These are phyloP conservation scores for Zoroaster sp. DNA, from an alignment of 53 echinoderm and acorn worm species.

Conservation along the genomic window DNA sequence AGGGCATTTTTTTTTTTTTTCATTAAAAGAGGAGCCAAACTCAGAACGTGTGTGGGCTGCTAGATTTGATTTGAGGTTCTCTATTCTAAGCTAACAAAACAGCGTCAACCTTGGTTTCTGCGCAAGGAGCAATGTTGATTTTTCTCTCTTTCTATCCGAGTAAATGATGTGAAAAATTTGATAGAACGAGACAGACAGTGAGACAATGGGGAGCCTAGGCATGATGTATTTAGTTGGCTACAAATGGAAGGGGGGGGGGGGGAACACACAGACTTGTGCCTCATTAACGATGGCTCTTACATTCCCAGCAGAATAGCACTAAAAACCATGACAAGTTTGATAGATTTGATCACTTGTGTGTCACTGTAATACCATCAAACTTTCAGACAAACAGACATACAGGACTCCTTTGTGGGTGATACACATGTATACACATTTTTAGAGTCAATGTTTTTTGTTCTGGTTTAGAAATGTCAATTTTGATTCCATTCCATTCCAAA, in stretches of 20 bases:
- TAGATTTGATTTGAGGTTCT: slow-evolving; percentile 6
- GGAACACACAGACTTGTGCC: too few species aligned
- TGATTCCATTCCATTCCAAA: too few species aligned
- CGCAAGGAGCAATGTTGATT: background rate
- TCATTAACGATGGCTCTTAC: too few species aligned
- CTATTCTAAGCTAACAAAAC: background rate
- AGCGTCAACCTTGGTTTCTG: background rate
- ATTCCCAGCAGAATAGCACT: too few species aligned
- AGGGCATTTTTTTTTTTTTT: background rate
- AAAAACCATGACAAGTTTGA: too few species aligned
- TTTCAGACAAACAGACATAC: too few species aligned
- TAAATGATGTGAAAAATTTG: background rate
- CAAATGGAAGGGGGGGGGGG: background rate
- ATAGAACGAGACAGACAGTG: background rate
- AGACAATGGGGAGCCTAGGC: background rate
- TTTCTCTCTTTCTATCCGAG: background rate
- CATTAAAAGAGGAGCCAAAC: background rate
- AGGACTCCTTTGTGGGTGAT: too few species aligned
- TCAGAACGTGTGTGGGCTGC: background rate
- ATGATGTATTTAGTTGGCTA: background rate
- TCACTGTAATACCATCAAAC: too few species aligned
- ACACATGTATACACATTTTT: too few species aligned
- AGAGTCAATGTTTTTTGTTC: too few species aligned
- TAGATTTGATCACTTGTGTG: too few species aligned
- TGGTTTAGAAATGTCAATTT: too few species aligned